Evolutionary conservation across 2,888 invertebrate genomes (phyloP).

Genomic region (Alitta virens): DNA sequence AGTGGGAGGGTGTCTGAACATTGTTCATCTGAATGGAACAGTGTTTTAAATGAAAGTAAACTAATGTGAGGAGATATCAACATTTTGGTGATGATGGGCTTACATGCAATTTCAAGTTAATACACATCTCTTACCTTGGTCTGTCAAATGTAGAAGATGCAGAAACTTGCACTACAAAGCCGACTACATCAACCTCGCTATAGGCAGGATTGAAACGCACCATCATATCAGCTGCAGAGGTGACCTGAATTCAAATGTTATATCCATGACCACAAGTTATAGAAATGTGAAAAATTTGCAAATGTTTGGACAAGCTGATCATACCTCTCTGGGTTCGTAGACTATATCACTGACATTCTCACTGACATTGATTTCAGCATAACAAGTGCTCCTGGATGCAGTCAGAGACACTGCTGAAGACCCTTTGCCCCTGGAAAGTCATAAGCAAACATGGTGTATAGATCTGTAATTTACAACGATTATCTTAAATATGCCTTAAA

Average conservation of each 20-base stretch:
- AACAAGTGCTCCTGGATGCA: constrained; percentile 39
- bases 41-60: too few species aligned
- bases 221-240: too few species aligned
- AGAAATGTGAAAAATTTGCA: background rate
- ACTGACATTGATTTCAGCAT: constrained; percentile 33
- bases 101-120: background rate
- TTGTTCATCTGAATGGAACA: too few species aligned
- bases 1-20: too few species aligned
- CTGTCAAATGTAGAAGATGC: constrained; percentile 16
- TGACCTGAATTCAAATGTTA: background rate
- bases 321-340: constrained; percentile 48
- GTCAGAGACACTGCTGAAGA: constrained; percentile 28
- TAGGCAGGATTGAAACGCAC: constrained; percentile 56
- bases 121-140: constrained; percentile 6
- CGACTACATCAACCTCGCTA: constrained; percentile 74
- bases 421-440: constrained; percentile 8
- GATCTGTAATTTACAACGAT: too few species aligned
- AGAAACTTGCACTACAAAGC: constrained; percentile 64
- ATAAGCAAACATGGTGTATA: too few species aligned
- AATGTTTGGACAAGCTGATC: background rate
- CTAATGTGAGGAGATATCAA: too few species aligned
- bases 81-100: background rate
- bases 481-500: too few species aligned
- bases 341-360: constrained; percentile 45
- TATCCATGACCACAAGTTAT: constrained; percentile 25